Evolutionary conservation across 2,113 vertebrate genomes (phyloP).

Genomic region (Okapia johnstoni): DNA sequence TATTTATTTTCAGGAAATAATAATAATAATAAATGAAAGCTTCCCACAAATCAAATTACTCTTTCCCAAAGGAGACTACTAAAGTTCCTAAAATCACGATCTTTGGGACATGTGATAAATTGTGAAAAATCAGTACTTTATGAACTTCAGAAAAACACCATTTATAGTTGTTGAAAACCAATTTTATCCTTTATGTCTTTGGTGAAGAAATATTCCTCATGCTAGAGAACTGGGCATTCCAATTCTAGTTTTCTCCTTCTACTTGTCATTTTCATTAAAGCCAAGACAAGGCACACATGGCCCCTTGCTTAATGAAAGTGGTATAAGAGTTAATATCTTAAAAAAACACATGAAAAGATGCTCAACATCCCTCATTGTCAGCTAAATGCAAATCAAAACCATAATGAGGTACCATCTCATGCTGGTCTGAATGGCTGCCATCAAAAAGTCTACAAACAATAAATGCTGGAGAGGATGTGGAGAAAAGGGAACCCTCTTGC

Average conservation of each 20-base stretch:
- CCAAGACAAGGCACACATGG: neutral
- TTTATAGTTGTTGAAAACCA: conserved; percentile 58
- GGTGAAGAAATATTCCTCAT: conserved; percentile 39
- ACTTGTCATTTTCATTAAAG: conserved; percentile 44
- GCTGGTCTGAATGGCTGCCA: neutral
- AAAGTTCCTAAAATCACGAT: conserved; percentile 19
- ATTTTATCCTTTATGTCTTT: conserved; percentile 55
- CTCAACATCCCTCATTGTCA: neutral
- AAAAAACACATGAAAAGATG: neutral
- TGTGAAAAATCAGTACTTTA: conserved; percentile 49
- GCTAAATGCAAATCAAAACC: neutral
- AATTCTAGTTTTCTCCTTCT: conserved; percentile 46
- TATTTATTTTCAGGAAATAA: conserved; percentile 11
- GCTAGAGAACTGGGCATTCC: neutral
- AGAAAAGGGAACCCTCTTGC: neutral
- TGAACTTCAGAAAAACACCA: conserved; percentile 46
- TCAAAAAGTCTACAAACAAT: neutral
- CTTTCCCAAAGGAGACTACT: neutral
- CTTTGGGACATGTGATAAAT: conserved; percentile 12
- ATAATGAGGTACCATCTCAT: neutral
- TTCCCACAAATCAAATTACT: conserved; percentile 1
- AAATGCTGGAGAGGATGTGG: neutral
- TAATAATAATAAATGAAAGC: neutral
- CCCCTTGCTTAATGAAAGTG: neutral
- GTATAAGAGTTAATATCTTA: conserved; percentile 3